Base-by-base conservation (phyloP, 2,113 vertebrate species). In the Colossoma macropomum region DNA sequence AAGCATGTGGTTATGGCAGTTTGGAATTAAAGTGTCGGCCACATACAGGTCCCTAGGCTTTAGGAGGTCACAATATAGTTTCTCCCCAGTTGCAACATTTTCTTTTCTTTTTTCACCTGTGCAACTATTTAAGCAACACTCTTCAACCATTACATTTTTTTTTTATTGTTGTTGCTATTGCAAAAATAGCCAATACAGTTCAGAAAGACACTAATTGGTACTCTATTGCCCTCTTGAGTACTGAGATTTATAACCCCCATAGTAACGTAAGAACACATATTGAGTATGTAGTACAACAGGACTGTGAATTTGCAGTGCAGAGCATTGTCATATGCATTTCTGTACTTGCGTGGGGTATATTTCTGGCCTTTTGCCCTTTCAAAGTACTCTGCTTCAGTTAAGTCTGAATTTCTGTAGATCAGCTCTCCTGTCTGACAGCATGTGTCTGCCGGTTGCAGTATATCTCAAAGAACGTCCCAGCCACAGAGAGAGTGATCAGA, bases 381-480 rank as follows among this genome's bases (percentile, higher is more conserved):
- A 59, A 0, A 17, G 50, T 19, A 59, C 66, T 69, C 32, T n/a
- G 11, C 9, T 45, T 13, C 10, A 12, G 21, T 5, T 25, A 8
- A 25, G 34, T 34, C 10, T 13, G 15, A 4, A 12, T 25, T 23
- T n/a, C 8, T 45, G 19, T 23, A 71, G 23, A 41, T 25, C n/a
- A n/a, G 21, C 68, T 66, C 28, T 66, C 28, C 63, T 32, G 38
- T 32, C 73, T 63, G 75, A 77, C 15, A 63, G 30, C 5, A 28
- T 77, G 32, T 77, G 86, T 79, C 82, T 45, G 85, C 52, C 84
- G 11, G 69, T 0, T 91, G 34, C 92, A 99, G 97, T 99, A 97
- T 85, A 96, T 98, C 92, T 97, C 97, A 90, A 99, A 99, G 95
- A 99, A 98, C 0, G 92, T 97, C 82, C 96, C 97, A 76, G 95